These are phyloP conservation scores for Mesaphorura yosii DNA, from an alignment of 1,140 invertebrate species.

Conservation along the genomic window DNA sequence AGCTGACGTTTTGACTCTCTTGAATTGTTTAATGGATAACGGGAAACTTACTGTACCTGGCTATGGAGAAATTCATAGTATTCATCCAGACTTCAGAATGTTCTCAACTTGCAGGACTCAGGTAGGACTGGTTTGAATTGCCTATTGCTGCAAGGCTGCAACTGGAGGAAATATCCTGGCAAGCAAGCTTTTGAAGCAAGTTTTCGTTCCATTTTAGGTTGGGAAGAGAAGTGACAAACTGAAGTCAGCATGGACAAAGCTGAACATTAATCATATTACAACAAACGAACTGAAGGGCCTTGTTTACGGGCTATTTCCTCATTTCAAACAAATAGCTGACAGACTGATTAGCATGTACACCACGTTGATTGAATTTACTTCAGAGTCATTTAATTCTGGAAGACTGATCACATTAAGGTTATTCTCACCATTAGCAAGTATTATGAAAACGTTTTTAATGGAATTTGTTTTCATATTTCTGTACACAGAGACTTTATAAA, in stretches of 20 bases:
- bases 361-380: conserved; percentile 58
- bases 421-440: neutral
- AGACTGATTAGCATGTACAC: conserved; percentile 70
- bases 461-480: conserved; percentile 30
- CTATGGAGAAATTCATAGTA: conserved; percentile 64
- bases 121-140: conserved; percentile 3
- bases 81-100: conserved; percentile 74
- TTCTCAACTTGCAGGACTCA: conserved; percentile 55
- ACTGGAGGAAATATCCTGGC: too few species aligned
- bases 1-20: conserved; percentile 77
- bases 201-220: conserved; percentile 1
- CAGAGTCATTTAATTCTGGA: too few species aligned
- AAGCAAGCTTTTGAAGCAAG: neutral
- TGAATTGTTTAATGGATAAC: conserved; percentile 75
- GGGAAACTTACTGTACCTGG: conserved; percentile 71
- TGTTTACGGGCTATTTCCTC: conserved; percentile 51
- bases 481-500: conserved; percentile 75
- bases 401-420: too few species aligned
- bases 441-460: conserved; percentile 10
- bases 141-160: too few species aligned
- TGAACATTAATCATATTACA: conserved; percentile 68
- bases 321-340: conserved; percentile 57
- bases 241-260: conserved; percentile 62
- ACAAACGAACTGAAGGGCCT: conserved; percentile 56
- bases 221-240: conserved; percentile 7